Conservation (phyloP, 1,140 invertebrate species). For the Aplysia californica region DNA sequence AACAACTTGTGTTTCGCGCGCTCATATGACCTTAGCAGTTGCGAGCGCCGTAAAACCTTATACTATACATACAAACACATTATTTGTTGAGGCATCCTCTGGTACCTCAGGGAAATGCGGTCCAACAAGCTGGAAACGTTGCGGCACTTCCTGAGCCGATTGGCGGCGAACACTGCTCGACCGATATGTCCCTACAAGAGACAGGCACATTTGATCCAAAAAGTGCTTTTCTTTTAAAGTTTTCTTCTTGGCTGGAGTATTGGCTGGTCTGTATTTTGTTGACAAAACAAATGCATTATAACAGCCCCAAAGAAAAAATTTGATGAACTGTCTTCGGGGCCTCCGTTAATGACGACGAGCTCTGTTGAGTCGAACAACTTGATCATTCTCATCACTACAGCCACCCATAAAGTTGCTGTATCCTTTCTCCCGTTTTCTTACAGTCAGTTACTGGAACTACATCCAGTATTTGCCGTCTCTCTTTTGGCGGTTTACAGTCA, state of each 20-base stretch:
- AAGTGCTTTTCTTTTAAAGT: neutral
- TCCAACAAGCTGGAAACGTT: too few species aligned
- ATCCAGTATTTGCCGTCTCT: neutral
- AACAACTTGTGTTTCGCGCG: too few species aligned
- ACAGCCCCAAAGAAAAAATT: neutral
- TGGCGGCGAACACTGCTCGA: neutral
- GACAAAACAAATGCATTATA: neutral
- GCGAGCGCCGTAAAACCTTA: too few species aligned
- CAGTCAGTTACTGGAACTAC: neutral
- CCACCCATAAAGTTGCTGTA: slow-evolving; percentile 7
- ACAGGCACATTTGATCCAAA: neutral
- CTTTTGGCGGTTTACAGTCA: neutral
- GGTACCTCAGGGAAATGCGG: too few species aligned
- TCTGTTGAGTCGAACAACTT: neutral
- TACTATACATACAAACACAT: too few species aligned
- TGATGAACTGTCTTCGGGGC: neutral
- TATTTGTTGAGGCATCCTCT: too few species aligned
- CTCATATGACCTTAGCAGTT: too few species aligned
- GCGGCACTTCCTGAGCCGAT: too few species aligned
- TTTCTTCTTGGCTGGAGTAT: too few species aligned
- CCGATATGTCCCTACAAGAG: neutral
- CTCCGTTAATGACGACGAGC: neutral
- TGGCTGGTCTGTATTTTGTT: neutral
- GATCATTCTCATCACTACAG: neutral
- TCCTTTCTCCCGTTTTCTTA: neutral